Conservation (phyloP, 1,140 invertebrate genomes). For the Calliopsis andreniformis region DNA sequence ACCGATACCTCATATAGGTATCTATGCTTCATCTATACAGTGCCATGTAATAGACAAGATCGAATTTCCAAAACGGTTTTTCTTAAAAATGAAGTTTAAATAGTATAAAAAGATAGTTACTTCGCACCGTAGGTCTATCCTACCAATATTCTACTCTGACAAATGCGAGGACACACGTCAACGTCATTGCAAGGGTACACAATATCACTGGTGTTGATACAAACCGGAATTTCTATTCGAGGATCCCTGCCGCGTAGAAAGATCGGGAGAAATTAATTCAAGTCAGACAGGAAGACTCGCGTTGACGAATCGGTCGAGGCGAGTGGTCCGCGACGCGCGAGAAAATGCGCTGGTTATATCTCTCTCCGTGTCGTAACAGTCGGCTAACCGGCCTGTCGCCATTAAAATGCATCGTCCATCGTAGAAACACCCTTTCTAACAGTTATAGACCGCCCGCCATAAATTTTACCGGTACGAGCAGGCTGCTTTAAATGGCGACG, state of each 20-base stretch:
- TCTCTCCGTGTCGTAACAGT: slow-evolving; percentile 9
- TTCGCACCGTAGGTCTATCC: too few species aligned
- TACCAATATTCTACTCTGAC: too few species aligned
- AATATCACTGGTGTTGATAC: too few species aligned
- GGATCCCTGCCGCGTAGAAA: slow-evolving; percentile 7
- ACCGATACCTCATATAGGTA: too few species aligned
- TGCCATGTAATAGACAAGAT: too few species aligned
- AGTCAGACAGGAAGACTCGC: slow-evolving; percentile 7
- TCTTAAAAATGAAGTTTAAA: too few species aligned
- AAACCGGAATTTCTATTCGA: slow-evolving; percentile 36
- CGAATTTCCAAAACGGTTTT: too few species aligned
- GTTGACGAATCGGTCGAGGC: slow-evolving; percentile 20
- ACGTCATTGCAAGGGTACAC: too few species aligned
- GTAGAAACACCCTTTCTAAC: slow-evolving; percentile 61
- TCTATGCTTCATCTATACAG: too few species aligned
- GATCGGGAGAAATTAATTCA: slow-evolving; percentile 15
- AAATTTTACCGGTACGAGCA: slow-evolving; percentile 61
- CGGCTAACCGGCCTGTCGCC: slow-evolving; percentile 10
- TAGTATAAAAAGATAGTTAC: too few species aligned
- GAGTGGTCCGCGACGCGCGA: slow-evolving; percentile 11
- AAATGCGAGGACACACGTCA: too few species aligned
- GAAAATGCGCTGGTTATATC: slow-evolving; percentile 18
- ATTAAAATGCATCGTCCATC: slow-evolving; percentile 62
- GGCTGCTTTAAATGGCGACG: slow-evolving; percentile 67
- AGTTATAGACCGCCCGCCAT: slow-evolving; percentile 49